phyloP scores from a whole-genome alignment of 2,888 invertebrate genomes.

The Allolobophora icterica region DNA sequence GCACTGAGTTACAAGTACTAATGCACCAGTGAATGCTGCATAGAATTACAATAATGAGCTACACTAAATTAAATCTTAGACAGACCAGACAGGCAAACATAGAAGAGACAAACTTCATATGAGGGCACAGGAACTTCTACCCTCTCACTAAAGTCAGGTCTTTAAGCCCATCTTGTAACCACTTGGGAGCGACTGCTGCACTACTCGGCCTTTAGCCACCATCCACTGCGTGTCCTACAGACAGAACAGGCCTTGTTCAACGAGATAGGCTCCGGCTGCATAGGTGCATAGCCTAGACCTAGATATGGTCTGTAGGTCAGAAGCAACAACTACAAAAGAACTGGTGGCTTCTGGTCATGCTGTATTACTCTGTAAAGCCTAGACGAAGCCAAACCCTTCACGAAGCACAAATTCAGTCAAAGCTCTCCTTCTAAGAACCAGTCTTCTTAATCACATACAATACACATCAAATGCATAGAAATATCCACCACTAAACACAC shows the following conservation, averaged over 20 bases:
- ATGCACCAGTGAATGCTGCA: background rate
- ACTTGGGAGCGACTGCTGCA: background rate
- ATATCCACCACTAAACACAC: background rate
- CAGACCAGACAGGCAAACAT: background rate
- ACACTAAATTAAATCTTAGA: too few relatives aligned
- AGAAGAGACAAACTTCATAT: background rate
- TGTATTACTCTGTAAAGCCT: background rate
- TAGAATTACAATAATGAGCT: background rate
- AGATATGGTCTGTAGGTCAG: conserved; percentile 2
- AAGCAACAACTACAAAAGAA: conserved; percentile 17
- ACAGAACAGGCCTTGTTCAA: background rate
- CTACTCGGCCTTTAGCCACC: conserved; percentile 8
- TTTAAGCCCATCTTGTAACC: background rate
- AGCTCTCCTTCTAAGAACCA: background rate
- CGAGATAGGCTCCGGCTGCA: background rate
- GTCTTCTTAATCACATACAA: background rate
- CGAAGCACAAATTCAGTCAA: background rate
- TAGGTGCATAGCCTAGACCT: background rate
- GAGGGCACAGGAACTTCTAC: background rate
- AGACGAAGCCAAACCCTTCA: background rate
- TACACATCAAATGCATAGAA: background rate
- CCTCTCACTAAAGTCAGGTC: background rate
- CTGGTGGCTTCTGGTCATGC: conserved; percentile 13
- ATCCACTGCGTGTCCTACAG: background rate
- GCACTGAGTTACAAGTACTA: background rate